phyloP scores from a whole-genome alignment of 2,888 invertebrate species.

The Nowickia ferox region DNA sequence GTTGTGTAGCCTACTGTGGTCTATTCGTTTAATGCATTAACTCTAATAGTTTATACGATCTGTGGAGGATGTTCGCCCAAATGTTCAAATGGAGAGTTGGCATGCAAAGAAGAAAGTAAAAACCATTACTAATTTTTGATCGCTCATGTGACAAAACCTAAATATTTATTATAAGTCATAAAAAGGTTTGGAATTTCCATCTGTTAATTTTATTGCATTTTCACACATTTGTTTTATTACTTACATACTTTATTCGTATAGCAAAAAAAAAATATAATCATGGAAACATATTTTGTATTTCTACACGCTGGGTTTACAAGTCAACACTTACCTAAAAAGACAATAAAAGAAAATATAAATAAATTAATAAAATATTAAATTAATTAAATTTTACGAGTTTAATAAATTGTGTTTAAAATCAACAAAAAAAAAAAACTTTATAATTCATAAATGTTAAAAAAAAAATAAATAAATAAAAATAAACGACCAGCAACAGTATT shows the following conservation, averaged over 20 bases:
- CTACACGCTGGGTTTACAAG: background rate
- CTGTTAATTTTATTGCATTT: no score
- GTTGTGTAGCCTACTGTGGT: no score
- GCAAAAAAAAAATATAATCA: background rate
- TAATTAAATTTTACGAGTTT: conserved; percentile 5
- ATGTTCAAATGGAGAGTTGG: no score
- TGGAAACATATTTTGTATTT: conserved; percentile 3
- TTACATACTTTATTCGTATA: conserved; percentile 14
- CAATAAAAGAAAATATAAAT: conserved; percentile 24
- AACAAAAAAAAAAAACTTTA: conserved; percentile 25
- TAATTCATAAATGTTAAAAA: conserved; percentile 18
- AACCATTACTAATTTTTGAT: no score
- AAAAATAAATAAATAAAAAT: background rate
- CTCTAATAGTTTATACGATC: no score
- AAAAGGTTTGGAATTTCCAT: no score
- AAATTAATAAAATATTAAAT: conserved; percentile 27
- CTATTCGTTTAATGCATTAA: no score
- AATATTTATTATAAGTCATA: no score
- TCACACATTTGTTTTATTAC: conserved; percentile 13
- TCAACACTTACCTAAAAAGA: conserved; percentile 62
- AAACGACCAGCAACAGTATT: background rate
- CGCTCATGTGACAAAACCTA: no score
- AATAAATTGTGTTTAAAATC: conserved; percentile 4
- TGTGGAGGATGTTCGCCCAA: no score
- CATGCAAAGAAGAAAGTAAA: no score